Conservation (phyloP, 2,113 vertebrate genomes). For the Oncorhynchus keta region DNA sequence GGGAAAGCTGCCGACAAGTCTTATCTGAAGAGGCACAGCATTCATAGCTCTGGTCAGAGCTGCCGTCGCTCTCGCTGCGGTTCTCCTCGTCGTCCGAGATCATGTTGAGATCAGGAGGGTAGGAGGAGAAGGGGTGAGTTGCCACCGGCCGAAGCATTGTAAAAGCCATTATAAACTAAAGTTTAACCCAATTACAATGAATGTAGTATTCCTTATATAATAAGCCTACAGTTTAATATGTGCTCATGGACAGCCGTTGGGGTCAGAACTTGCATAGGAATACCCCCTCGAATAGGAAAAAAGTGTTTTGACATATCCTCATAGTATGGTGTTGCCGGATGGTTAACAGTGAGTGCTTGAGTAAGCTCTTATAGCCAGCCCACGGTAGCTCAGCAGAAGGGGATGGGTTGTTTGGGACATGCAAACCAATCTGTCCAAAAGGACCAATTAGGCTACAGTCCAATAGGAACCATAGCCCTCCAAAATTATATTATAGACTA, state of each 20-base stretch:
- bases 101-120: slow-evolving; percentile 77
- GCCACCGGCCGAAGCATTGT: slow-evolving; percentile 82
- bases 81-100: slow-evolving; percentile 84
- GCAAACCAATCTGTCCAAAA: background rate
- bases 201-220: slow-evolving; percentile 5
- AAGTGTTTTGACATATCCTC: slow-evolving; percentile 22
- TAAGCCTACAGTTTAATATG: slow-evolving; percentile 9
- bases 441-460: background rate
- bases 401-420: slow-evolving; percentile 31
- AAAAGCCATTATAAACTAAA: slow-evolving; percentile 75
- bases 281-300: background rate
- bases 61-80: slow-evolving; percentile 84
- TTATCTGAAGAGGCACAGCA: slow-evolving; percentile 73
- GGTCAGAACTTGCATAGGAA: slow-evolving; percentile 11
- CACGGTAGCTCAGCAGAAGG: slow-evolving; percentile 11
- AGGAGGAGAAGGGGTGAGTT: slow-evolving; percentile 76
- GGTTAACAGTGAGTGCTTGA: slow-evolving; percentile 3
- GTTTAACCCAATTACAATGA: background rate
- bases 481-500: no score
- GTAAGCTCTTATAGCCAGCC: slow-evolving; percentile 47
- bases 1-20: slow-evolving; percentile 57
- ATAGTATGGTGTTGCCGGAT: slow-evolving; percentile 9
- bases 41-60: slow-evolving; percentile 82
- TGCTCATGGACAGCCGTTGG: slow-evolving; percentile 26
- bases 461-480: background rate